Evolutionary conservation across 2,888 invertebrate genomes (phyloP).

Genomic region (Polymixis lichenea): DNA sequence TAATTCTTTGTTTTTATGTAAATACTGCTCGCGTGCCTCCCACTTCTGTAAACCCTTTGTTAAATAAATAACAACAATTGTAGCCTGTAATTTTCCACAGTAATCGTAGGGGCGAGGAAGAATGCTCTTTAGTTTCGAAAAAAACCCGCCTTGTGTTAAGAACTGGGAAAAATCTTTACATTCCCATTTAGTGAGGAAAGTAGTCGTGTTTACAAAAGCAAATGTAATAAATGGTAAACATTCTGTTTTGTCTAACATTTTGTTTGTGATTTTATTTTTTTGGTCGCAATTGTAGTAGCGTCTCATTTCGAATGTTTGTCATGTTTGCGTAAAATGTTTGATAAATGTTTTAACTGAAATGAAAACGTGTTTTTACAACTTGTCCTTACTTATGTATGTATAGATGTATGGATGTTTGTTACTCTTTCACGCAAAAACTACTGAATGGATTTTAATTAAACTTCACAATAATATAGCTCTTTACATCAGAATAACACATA

Average conservation of each 20-base stretch:
- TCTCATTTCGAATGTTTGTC: slow-evolving; percentile 46
- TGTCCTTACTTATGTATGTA: too few relatives aligned
- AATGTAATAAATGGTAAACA: slow-evolving; percentile 53
- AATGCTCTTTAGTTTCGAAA: slow-evolving; percentile 58
- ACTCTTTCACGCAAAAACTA: too few relatives aligned
- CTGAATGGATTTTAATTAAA: too few relatives aligned
- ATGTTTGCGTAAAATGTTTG: slow-evolving; percentile 31
- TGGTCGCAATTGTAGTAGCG: slow-evolving; percentile 30
- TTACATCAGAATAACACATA: too few relatives aligned
- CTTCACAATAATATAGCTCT: too few relatives aligned
- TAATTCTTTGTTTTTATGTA: slow-evolving; percentile 77
- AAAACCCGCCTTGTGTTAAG: slow-evolving; percentile 31
- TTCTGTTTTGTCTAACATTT: slow-evolving; percentile 41
- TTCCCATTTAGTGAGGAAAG: slow-evolving; percentile 49
- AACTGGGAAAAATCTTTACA: slow-evolving; percentile 51
- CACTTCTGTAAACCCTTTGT: slow-evolving; percentile 67
- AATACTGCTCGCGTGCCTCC: slow-evolving; percentile 71
- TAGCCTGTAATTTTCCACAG: slow-evolving; percentile 60
- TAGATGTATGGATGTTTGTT: too few relatives aligned
- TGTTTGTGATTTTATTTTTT: slow-evolving; percentile 46
- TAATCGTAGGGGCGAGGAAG: slow-evolving; percentile 51
- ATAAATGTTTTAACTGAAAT: slow-evolving; percentile 41
- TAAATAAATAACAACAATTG: slow-evolving; percentile 64
- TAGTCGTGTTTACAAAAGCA: slow-evolving; percentile 53
- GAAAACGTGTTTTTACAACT: slow-evolving; percentile 27